phyloP scores from a whole-genome alignment of 2,888 invertebrate genomes.

The Odontomyia ornata region DNA sequence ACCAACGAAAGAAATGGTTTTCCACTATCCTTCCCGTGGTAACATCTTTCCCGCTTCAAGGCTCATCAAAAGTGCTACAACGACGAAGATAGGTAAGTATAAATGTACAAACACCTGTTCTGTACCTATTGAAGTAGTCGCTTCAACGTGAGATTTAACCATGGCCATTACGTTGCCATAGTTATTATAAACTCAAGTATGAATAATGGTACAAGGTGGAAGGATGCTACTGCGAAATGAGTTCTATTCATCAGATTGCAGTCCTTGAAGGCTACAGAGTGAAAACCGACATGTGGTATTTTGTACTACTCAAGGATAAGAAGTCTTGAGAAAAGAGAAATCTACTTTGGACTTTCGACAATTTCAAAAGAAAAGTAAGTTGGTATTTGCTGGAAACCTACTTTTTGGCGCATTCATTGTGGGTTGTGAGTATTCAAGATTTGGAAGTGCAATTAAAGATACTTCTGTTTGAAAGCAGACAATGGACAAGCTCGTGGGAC shows the following conservation, averaged over 20 bases:
- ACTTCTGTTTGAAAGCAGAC: too few species aligned
- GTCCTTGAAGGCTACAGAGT: not conserved
- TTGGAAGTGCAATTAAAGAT: too few species aligned
- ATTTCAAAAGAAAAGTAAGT: not conserved
- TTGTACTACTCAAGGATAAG: constrained; percentile 5
- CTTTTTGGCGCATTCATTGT: not conserved
- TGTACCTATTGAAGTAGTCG: not conserved
- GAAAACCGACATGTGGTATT: not conserved
- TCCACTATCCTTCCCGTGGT: not conserved
- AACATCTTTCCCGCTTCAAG: not conserved
- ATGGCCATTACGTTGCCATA: not conserved
- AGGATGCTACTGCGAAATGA: not conserved
- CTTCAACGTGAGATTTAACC: not conserved
- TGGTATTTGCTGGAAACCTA: not conserved
- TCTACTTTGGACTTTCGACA: not conserved
- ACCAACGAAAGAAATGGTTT: not conserved
- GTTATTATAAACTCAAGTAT: constrained; percentile 16
- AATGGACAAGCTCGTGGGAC: too few species aligned
- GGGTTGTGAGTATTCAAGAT: too few species aligned
- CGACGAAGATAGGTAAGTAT: not conserved
- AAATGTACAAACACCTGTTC: constrained; percentile 5
- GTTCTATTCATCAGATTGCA: constrained; percentile 3
- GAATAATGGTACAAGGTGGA: too few species aligned
- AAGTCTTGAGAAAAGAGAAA: not conserved
- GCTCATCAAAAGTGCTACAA: constrained; percentile 6